Conservation (phyloP, 2,113 vertebrate genomes). For the Muntiacus muntjak region DNA sequence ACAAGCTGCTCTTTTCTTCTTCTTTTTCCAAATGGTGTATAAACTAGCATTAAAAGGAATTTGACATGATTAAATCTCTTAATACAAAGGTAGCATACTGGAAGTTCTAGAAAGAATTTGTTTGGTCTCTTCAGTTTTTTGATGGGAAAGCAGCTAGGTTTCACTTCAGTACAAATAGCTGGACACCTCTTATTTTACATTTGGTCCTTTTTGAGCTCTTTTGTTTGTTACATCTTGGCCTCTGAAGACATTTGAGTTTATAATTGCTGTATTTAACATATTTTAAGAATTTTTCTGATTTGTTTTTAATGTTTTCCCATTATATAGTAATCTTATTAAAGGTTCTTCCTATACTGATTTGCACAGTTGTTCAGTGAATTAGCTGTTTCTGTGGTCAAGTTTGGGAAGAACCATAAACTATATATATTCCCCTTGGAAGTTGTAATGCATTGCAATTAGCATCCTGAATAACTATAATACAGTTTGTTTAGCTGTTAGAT, state of each 20-base stretch:
- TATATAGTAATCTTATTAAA: background rate
- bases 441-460: background rate
- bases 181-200: background rate
- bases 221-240: background rate
- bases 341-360: background rate
- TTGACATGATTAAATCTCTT: background rate
- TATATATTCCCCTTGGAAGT: background rate
- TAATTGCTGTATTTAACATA: background rate
- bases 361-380: background rate
- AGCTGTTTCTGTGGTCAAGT: background rate
- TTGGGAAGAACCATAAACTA: background rate
- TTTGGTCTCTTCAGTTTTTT: background rate
- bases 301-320: background rate
- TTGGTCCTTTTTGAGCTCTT: background rate
- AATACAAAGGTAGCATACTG: background rate
- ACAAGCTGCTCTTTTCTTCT: background rate
- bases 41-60: background rate
- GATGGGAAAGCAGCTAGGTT: background rate
- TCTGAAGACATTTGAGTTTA: constrained; percentile 14
- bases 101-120: background rate
- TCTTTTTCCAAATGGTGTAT: background rate
- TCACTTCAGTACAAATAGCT: background rate
- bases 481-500: background rate
- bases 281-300: background rate
- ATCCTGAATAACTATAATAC: background rate